Evolutionary conservation across 1,140 invertebrate species (phyloP).

Genomic region (Procambarus clarkii): DNA sequence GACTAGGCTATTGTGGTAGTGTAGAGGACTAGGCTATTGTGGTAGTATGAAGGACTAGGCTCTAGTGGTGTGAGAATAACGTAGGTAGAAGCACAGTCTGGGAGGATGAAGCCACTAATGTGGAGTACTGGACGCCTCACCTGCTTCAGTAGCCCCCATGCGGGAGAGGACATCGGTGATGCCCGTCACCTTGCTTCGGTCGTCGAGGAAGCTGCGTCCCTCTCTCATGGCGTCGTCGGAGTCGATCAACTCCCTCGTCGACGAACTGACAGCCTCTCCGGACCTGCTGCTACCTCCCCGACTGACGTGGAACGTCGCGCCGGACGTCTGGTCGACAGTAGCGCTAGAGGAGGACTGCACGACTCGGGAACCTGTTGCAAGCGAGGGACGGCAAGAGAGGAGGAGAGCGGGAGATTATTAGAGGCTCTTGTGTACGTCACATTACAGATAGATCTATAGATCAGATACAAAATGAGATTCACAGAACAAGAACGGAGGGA

Average conservation of each 20-base stretch:
- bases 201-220: constrained; percentile 80
- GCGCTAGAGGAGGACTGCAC: constrained; percentile 42
- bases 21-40: no score
- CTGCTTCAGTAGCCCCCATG: constrained; percentile 85
- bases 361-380: not conserved
- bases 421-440: not conserved
- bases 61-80: no score
- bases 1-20: no score
- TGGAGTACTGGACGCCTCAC: constrained; percentile 75
- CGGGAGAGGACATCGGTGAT: constrained; percentile 84
- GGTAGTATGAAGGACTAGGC: no score
- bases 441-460: not conserved
- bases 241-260: not conserved
- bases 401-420: not conserved
- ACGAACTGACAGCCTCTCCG: no score
- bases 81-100: no score
- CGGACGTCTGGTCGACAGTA: constrained; percentile 40
- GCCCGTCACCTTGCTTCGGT: constrained; percentile 82
- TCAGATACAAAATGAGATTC: no score
- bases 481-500: no score
- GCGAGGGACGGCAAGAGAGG: not conserved
- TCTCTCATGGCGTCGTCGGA: constrained; percentile 36
- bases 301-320: constrained; percentile 16
- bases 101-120: not conserved
- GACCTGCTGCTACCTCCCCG: not conserved